Evolutionary conservation across 2,797 vertebrate genomes (phyloP).

Genomic region (Sebastes flavidus): DNA sequence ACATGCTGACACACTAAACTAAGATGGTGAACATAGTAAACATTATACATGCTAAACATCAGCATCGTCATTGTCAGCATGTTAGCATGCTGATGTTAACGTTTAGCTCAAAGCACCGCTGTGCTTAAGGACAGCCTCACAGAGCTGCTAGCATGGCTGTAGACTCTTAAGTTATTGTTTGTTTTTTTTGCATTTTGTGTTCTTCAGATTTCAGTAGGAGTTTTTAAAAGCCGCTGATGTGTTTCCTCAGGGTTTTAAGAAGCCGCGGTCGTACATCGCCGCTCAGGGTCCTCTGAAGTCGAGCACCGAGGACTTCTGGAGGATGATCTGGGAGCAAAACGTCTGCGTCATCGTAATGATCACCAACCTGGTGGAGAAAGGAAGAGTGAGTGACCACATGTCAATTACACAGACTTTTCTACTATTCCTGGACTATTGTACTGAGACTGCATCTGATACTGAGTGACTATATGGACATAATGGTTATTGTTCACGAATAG

Average conservation of each 20-base stretch:
- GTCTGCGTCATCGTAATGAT: conserved; percentile 96
- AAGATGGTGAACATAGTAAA: background rate
- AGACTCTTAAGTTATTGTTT: background rate
- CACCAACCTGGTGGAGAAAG: conserved; percentile 97
- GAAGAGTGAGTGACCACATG: conserved; percentile 84
- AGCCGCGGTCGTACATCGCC: conserved; percentile 91
- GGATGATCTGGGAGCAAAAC: conserved; percentile 98
- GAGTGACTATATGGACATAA: background rate
- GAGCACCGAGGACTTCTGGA: conserved; percentile 96
- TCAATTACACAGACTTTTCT: background rate
- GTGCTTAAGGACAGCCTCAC: background rate
- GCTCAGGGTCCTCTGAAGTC: conserved; percentile 95
- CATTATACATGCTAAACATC: background rate
- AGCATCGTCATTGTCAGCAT: too few relatives aligned
- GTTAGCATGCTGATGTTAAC: background rate
- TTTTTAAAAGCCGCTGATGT: background rate
- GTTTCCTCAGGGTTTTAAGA: conserved; percentile 89
- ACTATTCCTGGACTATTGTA: background rate
- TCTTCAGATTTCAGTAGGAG: background rate
- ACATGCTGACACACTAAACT: background rate
- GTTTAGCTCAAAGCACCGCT: background rate
- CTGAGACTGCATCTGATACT: background rate
- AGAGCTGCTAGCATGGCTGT: background rate
- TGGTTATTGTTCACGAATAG: background rate
- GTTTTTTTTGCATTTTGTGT: background rate